These are phyloP conservation scores for Plusia festucae DNA, from an alignment of 2,888 invertebrate species.

Conservation along the genomic window DNA sequence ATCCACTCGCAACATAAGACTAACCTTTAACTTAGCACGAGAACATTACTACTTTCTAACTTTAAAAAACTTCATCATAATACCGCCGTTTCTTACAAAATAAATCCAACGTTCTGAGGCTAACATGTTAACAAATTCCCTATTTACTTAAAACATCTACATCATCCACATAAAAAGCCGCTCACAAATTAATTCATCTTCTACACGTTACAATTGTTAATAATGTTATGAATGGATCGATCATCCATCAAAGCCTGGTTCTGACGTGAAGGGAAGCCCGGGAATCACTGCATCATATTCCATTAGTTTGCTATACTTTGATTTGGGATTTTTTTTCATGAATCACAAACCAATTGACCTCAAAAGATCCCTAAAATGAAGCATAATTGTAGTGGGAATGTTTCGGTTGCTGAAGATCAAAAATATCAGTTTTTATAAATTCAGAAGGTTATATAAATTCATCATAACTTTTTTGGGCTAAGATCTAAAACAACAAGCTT, in stretches of 20 bases:
- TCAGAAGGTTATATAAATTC: no score
- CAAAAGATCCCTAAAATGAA: slow-evolving; percentile 16
- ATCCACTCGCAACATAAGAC: no score
- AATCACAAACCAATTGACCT: slow-evolving; percentile 24
- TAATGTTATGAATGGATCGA: slow-evolving; percentile 68
- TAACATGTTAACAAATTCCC: slow-evolving; percentile 21
- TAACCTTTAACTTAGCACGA: no score
- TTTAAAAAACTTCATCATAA: no score
- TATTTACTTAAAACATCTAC: slow-evolving; percentile 24
- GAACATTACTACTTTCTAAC: no score
- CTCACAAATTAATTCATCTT: slow-evolving; percentile 57
- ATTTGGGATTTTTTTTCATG: slow-evolving; percentile 34
- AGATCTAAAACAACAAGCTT: no score
- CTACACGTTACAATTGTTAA: slow-evolving; percentile 62
- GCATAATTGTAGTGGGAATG: slow-evolving; percentile 2
- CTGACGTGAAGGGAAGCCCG: slow-evolving; percentile 56
- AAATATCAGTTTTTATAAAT: no score
- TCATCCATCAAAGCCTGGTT: slow-evolving; percentile 65
- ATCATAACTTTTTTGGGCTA: no score
- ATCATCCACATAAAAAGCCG: slow-evolving; percentile 38
- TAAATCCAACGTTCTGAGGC: neutral
- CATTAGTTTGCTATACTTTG: slow-evolving; percentile 53
- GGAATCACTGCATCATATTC: slow-evolving; percentile 71
- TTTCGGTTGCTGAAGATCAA: neutral
- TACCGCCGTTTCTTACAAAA: no score